These are phyloP conservation scores for Helobdella robusta DNA, from an alignment of 2,888 invertebrate species.

Conservation along the genomic window DNA sequence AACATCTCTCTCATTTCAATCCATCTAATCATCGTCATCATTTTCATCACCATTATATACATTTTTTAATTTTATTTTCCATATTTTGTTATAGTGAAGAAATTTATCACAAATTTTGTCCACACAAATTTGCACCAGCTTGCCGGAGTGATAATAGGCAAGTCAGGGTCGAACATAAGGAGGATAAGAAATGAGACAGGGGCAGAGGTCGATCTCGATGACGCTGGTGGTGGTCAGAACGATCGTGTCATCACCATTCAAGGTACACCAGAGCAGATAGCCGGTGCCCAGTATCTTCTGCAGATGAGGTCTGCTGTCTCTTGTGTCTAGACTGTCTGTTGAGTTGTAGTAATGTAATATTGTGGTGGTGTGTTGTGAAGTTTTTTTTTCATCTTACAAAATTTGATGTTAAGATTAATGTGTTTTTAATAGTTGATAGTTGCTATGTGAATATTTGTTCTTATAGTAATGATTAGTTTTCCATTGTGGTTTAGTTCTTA, in stretches of 20 bases:
- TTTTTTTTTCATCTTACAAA: neutral
- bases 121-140: slow-evolving; percentile 56
- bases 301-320: slow-evolving; percentile 73
- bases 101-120: neutral
- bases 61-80: neutral
- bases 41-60: neutral
- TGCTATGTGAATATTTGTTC: no score
- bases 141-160: slow-evolving; percentile 97
- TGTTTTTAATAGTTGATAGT: neutral
- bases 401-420: neutral
- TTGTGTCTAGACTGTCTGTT: neutral
- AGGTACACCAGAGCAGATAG: slow-evolving; percentile 78
- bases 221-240: slow-evolving; percentile 66
- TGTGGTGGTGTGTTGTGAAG: neutral
- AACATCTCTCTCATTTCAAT: neutral
- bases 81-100: neutral
- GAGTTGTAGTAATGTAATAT: neutral
- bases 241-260: slow-evolving; percentile 93
- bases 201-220: slow-evolving; percentile 90
- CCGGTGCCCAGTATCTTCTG: slow-evolving; percentile 93
- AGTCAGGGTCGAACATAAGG: slow-evolving; percentile 89
- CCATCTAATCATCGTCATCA: neutral
- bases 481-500: no score
- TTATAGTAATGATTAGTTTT: no score
- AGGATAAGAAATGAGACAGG: slow-evolving; percentile 91